Evolutionary conservation across 2,797 vertebrate species (phyloP).

Genomic region (Lutra lutra): DNA sequence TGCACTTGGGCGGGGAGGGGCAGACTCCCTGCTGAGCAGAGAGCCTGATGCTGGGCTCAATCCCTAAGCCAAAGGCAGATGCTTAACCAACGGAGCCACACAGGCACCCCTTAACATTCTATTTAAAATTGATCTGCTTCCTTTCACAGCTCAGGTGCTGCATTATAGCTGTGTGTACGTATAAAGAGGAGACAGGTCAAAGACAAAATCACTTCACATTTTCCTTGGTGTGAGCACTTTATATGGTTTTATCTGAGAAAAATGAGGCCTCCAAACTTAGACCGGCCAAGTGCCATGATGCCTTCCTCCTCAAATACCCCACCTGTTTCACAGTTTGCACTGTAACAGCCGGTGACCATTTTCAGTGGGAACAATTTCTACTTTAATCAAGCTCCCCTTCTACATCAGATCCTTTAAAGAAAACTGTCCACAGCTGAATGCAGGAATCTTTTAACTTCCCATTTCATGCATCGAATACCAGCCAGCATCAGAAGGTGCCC

Average conservation of each 20-base stretch:
- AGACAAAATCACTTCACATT: neutral
- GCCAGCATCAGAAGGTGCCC: neutral
- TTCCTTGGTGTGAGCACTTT: neutral
- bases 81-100: neutral
- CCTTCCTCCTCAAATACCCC: neutral
- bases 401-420: neutral
- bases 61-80: neutral
- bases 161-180: neutral
- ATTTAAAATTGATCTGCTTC: neutral
- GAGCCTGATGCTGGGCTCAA: neutral
- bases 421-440: neutral
- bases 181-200: neutral
- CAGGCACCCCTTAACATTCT: neutral
- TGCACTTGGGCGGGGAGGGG: no score
- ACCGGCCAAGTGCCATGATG: neutral
- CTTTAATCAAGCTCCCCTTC: constrained; percentile 21
- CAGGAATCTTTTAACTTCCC: neutral
- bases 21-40: neutral
- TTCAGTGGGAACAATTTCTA: neutral
- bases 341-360: neutral
- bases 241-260: neutral
- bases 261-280: neutral
- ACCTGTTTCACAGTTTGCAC: neutral
- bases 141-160: neutral
- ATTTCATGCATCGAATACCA: neutral